Evolutionary conservation across 2,888 invertebrate genomes (phyloP).

Genomic region (Hoplodrina blanda): DNA sequence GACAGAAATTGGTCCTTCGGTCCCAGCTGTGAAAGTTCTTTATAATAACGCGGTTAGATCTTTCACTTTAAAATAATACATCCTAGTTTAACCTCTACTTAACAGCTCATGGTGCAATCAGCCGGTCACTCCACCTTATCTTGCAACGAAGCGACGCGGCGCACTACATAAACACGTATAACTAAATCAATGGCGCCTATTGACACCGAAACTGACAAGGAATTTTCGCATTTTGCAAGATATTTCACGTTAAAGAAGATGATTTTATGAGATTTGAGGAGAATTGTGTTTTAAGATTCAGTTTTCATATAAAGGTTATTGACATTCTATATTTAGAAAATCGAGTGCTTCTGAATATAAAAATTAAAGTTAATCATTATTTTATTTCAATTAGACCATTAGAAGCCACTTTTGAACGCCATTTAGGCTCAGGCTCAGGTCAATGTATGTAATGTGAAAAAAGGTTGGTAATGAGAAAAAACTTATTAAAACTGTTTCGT

Average conservation of each 20-base stretch:
- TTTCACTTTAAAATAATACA: not conserved
- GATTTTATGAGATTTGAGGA: not conserved
- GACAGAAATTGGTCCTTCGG: not conserved
- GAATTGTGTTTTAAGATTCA: not conserved
- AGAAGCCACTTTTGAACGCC: too few species aligned
- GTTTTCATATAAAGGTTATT: not conserved
- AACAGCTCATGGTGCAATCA: conserved; percentile 18
- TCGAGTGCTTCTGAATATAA: too few species aligned
- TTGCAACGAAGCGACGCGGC: conserved; percentile 50
- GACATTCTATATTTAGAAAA: not conserved
- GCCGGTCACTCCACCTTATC: conserved; percentile 56
- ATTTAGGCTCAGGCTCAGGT: too few species aligned
- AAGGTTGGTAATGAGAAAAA: too few species aligned
- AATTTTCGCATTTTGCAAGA: conserved; percentile 20
- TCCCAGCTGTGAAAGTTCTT: not conserved
- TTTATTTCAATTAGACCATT: too few species aligned
- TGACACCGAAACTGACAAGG: conserved; percentile 48
- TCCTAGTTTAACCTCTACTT: conserved; percentile 18
- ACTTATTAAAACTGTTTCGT: too few species aligned
- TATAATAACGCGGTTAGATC: not conserved
- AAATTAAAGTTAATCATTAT: too few species aligned
- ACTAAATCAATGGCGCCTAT: conserved; percentile 55
- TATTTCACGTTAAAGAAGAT: not conserved
- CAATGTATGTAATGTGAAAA: too few species aligned
- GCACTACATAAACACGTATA: conserved; percentile 39